Conservation (phyloP, 2,888 invertebrate species). For the Nemotelus pantherinus region DNA sequence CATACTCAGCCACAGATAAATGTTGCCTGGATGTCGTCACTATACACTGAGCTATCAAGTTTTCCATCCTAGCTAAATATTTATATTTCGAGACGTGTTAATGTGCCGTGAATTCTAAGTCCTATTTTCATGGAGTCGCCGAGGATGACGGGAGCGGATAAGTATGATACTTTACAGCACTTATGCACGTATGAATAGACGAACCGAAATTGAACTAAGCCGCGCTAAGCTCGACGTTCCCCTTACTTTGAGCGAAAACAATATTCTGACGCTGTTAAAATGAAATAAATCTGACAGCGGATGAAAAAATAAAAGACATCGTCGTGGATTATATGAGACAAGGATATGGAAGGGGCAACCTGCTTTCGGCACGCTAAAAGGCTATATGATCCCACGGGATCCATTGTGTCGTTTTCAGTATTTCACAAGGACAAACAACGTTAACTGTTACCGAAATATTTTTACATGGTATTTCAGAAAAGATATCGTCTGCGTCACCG, state of each 20-base stretch:
- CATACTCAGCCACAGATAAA: background rate
- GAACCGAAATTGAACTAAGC: background rate
- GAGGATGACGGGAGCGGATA: background rate
- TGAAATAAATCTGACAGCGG: slow-evolving; percentile 38
- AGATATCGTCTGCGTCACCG: too few species aligned
- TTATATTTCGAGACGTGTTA: slow-evolving; percentile 37
- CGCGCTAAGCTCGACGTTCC: background rate
- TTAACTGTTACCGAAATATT: background rate
- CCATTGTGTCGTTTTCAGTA: background rate
- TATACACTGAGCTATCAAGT: background rate
- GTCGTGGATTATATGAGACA: background rate
- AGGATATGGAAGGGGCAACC: background rate
- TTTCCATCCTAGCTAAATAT: slow-evolving; percentile 23
- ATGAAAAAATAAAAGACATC: slow-evolving; percentile 4
- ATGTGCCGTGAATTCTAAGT: slow-evolving; percentile 29
- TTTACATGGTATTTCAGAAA: background rate
- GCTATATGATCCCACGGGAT: background rate
- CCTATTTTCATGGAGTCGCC: slow-evolving; percentile 2
- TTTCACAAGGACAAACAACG: background rate
- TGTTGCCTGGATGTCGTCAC: background rate
- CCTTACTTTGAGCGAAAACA: background rate
- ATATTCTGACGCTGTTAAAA: slow-evolving; percentile 34
- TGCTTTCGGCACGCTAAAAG: background rate
- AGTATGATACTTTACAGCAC: background rate
- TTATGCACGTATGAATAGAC: too few species aligned